These are phyloP conservation scores for Anthonomus grandis DNA, from an alignment of 1,140 invertebrate genomes.

Conservation along the genomic window DNA sequence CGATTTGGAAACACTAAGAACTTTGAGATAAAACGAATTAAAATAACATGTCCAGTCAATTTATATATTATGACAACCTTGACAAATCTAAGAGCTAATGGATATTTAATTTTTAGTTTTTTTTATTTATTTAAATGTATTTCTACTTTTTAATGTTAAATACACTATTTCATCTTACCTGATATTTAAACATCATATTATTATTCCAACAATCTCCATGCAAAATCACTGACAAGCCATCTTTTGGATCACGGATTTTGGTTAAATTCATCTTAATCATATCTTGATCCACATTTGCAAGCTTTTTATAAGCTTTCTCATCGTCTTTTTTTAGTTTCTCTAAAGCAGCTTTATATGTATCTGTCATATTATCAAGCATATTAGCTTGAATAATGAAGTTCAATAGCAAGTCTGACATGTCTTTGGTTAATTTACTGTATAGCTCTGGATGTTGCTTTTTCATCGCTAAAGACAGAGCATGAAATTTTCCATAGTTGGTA, in stretches of 20 bases:
- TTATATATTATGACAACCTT: no score
- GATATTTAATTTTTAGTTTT: no score
- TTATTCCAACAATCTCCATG: constrained; percentile 58
- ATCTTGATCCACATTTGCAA: constrained; percentile 8
- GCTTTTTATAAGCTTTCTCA: constrained; percentile 16
- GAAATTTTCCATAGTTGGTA: constrained; percentile 52
- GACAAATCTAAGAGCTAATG: no score
- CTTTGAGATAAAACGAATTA: no score
- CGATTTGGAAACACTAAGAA: no score
- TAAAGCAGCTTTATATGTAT: constrained; percentile 13
- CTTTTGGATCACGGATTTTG: constrained; percentile 9
- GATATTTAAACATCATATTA: constrained; percentile 56
- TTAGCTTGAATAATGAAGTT: constrained; percentile 22
- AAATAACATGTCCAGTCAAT: no score
- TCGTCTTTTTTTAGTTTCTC: constrained; percentile 14
- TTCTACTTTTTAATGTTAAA: no score
- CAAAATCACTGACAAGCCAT: constrained; percentile 44
- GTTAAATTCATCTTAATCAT: constrained; percentile 21
- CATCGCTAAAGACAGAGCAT: constrained; percentile 54
- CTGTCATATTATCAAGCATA: constrained; percentile 8
- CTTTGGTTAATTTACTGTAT: constrained; percentile 36
- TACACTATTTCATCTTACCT: constrained; percentile 29
- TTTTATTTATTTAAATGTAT: no score
- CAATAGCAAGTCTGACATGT: constrained; percentile 37
- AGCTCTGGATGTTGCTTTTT: constrained; percentile 46